Conservation (phyloP, 2,888 invertebrate species). For the Eucera pruinosa region DNA sequence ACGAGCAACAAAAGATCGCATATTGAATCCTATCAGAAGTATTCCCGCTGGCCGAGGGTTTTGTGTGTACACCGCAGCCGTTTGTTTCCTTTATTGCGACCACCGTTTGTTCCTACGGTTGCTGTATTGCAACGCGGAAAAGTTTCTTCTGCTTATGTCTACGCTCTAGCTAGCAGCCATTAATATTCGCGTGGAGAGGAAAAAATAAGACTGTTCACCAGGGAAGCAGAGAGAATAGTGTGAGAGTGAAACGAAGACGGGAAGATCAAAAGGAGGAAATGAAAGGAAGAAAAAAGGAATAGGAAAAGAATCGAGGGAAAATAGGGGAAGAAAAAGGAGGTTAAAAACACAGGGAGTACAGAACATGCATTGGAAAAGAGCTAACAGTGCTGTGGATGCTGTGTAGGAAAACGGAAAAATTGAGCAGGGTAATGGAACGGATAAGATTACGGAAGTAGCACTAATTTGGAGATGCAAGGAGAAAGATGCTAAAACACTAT, state of each 20-base stretch:
- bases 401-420: conserved; percentile 11
- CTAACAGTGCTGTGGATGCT: neutral
- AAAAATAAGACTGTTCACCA: neutral
- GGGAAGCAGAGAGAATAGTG: neutral
- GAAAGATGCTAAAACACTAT: no score
- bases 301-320: no score
- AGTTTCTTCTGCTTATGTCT: conserved; percentile 32
- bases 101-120: conserved; percentile 36
- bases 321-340: neutral
- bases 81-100: conserved; percentile 51
- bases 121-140: conserved; percentile 35
- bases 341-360: neutral
- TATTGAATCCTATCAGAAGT: conserved; percentile 41
- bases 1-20: conserved; percentile 31
- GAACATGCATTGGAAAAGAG: neutral
- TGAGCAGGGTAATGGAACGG: neutral
- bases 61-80: conserved; percentile 8
- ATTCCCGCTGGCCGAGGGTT: conserved; percentile 12
- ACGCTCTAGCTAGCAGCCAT: conserved; percentile 25
- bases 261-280: conserved; percentile 21
- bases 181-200: conserved; percentile 34
- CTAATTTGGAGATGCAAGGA: neutral
- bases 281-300: neutral
- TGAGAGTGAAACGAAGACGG: neutral
- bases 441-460: neutral